These are phyloP conservation scores for Heliothis virescens DNA, from an alignment of 1,140 invertebrate genomes.

Conservation along the genomic window DNA sequence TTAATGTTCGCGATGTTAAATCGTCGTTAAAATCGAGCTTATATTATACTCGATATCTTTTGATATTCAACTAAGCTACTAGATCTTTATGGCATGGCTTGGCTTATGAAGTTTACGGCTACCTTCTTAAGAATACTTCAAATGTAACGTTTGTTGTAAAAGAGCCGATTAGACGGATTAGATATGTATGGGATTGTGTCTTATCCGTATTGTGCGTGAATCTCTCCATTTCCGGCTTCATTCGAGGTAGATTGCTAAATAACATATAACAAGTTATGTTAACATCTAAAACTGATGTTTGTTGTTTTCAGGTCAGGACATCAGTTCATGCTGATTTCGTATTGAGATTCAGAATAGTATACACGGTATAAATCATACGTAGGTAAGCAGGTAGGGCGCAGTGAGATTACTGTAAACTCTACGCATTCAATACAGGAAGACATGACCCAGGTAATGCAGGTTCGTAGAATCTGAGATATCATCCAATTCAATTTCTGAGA, in stretches of 20 bases:
- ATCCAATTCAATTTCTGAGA: background rate
- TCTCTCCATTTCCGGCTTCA: background rate
- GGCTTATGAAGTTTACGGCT: conserved; percentile 41
- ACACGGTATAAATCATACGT: background rate
- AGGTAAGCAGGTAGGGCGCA: background rate
- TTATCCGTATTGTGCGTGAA: background rate
- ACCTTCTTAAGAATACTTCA: conserved; percentile 31
- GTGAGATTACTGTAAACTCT: background rate
- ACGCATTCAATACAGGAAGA: background rate
- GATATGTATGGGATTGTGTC: background rate
- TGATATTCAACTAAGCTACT: conserved; percentile 47
- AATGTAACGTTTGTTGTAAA: conserved; percentile 27
- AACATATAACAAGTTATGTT: background rate
- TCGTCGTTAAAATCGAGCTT: conserved; percentile 63
- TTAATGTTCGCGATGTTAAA: conserved; percentile 66
- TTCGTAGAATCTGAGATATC: background rate
- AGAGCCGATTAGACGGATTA: conserved; percentile 6
- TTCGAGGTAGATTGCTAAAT: background rate
- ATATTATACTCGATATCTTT: conserved; percentile 49
- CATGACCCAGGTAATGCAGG: background rate
- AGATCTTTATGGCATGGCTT: conserved; percentile 45
- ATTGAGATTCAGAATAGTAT: background rate
- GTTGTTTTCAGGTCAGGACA: too few relatives aligned
- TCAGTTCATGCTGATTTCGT: background rate
- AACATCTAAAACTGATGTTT: background rate